Conservation (phyloP, 1,140 invertebrate species). For the Listronotus oregonensis region DNA sequence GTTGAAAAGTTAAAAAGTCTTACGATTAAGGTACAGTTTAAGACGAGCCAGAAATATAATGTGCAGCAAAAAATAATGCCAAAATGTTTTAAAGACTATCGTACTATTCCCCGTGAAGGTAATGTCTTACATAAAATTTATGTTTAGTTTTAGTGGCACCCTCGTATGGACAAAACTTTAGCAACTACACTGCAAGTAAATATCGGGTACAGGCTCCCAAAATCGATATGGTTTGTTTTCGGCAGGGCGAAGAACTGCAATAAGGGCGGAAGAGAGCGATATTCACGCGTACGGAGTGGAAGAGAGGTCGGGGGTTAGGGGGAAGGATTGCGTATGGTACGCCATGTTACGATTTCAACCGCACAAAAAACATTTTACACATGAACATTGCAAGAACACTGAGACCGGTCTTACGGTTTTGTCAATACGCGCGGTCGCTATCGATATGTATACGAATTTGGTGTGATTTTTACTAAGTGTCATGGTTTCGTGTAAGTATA, state of each 20-base stretch:
- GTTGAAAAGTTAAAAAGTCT: too few species aligned
- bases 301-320: slow-evolving; percentile 38
- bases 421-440: slow-evolving; percentile 42
- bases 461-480: slow-evolving; percentile 11
- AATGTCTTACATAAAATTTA: too few species aligned
- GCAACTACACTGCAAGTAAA: slow-evolving; percentile 54
- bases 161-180: slow-evolving; percentile 11
- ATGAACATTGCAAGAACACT: slow-evolving; percentile 45
- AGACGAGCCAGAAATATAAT: too few species aligned
- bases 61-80: too few species aligned
- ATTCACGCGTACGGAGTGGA: slow-evolving; percentile 38
- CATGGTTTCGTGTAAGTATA: neutral
- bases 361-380: slow-evolving; percentile 49
- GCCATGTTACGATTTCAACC: slow-evolving; percentile 52
- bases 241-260: slow-evolving; percentile 43
- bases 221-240: slow-evolving; percentile 56
- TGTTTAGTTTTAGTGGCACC: neutral
- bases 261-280: slow-evolving; percentile 52
- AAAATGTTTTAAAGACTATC: too few species aligned
- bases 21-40: too few species aligned
- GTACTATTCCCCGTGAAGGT: too few species aligned
- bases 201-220: slow-evolving; percentile 51
- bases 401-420: slow-evolving; percentile 38
- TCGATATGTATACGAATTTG: slow-evolving; percentile 23
- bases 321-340: slow-evolving; percentile 51